Conservation (phyloP, 1,140 invertebrate species). For the Sitophilus oryzae region DNA sequence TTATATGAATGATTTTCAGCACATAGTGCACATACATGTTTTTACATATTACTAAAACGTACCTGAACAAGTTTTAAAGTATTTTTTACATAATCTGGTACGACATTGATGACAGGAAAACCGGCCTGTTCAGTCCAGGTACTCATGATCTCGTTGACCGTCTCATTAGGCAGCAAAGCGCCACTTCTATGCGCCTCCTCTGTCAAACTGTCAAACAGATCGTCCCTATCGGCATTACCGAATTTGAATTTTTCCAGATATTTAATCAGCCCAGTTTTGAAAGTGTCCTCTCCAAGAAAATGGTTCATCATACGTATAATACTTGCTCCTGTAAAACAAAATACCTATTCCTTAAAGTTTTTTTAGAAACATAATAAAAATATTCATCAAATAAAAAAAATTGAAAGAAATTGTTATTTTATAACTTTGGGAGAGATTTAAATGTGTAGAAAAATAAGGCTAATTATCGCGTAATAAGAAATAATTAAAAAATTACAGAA, state of each 20-base stretch:
- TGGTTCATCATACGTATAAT: constrained; percentile 77
- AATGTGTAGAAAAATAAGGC: too few relatives aligned
- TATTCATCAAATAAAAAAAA: too few relatives aligned
- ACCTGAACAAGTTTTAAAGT: constrained; percentile 50
- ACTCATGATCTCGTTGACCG: constrained; percentile 68
- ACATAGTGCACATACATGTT: too few relatives aligned
- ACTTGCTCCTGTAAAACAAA: constrained; percentile 64
- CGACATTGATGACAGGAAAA: constrained; percentile 69
- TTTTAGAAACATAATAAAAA: too few relatives aligned
- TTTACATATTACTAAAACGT: too few relatives aligned
- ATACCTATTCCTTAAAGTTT: too few relatives aligned
- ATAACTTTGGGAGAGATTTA: too few relatives aligned
- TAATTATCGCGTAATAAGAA: too few relatives aligned
- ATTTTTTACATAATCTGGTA: constrained; percentile 46
- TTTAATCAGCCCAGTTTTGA: constrained; percentile 58
- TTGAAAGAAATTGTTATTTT: too few relatives aligned
- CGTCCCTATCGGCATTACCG: constrained; percentile 60
- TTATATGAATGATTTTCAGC: too few relatives aligned
- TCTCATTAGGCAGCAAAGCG: constrained; percentile 46
- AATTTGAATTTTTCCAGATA: constrained; percentile 57
- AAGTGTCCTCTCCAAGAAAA: constrained; percentile 62
- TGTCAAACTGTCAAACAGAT: constrained; percentile 64
- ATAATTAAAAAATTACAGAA: too few relatives aligned
- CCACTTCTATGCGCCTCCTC: constrained; percentile 45
- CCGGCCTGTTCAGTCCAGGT: constrained; percentile 78